Conservation (phyloP, 2,888 invertebrate genomes). For the Ceriagrion tenellum region DNA sequence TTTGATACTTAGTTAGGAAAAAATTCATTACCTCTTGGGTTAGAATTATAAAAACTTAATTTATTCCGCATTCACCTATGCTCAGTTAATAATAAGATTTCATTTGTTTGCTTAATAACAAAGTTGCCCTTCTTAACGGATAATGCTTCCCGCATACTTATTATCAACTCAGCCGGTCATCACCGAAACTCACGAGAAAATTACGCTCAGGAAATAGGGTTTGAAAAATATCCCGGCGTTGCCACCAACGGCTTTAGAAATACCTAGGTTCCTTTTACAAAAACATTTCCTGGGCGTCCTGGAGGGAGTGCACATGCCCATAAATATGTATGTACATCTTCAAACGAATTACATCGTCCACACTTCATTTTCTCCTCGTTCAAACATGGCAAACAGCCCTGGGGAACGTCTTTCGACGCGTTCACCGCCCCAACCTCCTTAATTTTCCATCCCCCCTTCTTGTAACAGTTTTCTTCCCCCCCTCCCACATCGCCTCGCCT, state of each 20-base stretch:
- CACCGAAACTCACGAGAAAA: background rate
- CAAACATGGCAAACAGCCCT: conserved; percentile 40
- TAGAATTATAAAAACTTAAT: no score
- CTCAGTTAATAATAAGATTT: no score
- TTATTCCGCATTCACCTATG: no score
- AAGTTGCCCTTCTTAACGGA: no score
- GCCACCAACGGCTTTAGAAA: background rate
- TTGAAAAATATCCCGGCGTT: background rate
- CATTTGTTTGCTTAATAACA: no score
- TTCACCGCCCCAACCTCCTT: background rate
- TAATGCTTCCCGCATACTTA: no score
- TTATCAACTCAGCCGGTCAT: no score
- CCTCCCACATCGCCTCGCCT: background rate
- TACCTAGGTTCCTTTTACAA: background rate
- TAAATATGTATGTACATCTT: background rate
- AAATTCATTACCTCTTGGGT: no score
- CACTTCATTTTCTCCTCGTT: background rate
- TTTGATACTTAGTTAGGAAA: no score
- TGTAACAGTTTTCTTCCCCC: background rate
- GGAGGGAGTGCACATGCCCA: background rate
- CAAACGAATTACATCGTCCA: background rate
- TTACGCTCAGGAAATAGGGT: background rate
- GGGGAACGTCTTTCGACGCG: background rate
- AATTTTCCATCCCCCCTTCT: background rate
- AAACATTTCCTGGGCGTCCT: background rate